Evolutionary conservation across 1,140 invertebrate species (phyloP).

Genomic region (Chelonus insularis): DNA sequence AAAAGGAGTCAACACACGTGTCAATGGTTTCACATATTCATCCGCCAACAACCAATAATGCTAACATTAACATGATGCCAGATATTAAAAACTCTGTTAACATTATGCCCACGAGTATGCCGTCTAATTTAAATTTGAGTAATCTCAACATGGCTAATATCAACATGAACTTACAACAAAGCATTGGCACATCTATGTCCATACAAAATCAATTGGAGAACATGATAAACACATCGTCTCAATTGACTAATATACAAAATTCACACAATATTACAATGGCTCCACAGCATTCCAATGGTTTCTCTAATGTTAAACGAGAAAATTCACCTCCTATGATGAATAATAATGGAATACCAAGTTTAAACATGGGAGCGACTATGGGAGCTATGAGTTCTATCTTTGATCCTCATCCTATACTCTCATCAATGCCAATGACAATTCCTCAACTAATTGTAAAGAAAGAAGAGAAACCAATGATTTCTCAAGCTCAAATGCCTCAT

Average conservation of each 20-base stretch:
- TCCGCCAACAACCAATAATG: constrained; percentile 43
- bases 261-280: constrained; percentile 45
- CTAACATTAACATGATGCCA: constrained; percentile 45
- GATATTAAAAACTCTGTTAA: constrained; percentile 50
- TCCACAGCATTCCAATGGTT: constrained; percentile 58
- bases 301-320: constrained; percentile 57
- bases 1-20: constrained; percentile 42
- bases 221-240: constrained; percentile 43
- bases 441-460: constrained; percentile 62
- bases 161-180: constrained; percentile 48
- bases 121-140: constrained; percentile 45
- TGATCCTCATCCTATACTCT: constrained; percentile 62
- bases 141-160: constrained; percentile 48
- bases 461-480: constrained; percentile 56
- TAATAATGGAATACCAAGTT: constrained; percentile 57
- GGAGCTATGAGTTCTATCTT: constrained; percentile 67
- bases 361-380: constrained; percentile 54
- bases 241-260: constrained; percentile 44
- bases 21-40: constrained; percentile 34
- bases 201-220: constrained; percentile 53
- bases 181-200: constrained; percentile 41
- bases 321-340: constrained; percentile 58
- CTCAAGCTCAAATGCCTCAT: constrained; percentile 47
- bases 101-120: constrained; percentile 48
- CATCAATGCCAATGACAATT: constrained; percentile 55